A percentile compares a stretch with the other conserved stretches of the same genome.
Evolutionary conservation across 2,113 vertebrate species (phyloP).

Genomic region (Actinemys pallida): DNA sequence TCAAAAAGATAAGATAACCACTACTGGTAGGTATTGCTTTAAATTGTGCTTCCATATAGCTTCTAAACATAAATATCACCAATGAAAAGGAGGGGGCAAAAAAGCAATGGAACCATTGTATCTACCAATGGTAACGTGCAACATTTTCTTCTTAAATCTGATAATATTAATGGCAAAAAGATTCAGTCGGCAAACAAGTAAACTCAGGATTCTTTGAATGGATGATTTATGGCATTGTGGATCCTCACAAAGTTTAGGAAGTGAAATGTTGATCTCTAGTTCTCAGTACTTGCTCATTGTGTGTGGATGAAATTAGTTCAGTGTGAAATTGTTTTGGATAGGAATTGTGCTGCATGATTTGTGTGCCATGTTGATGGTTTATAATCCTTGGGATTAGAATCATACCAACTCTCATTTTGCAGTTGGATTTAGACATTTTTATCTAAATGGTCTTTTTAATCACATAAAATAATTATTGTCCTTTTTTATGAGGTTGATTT

Average conservation of each 20-base stretch:
- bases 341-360: neutral
- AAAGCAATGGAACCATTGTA: neutral
- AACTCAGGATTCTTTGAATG: neutral
- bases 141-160: neutral
- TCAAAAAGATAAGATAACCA: constrained; percentile 77
- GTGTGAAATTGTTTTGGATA: constrained; percentile 15
- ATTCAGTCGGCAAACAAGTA: neutral
- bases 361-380: neutral
- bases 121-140: neutral
- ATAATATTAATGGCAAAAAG: neutral
- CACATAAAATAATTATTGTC: constrained; percentile 52
- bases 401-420: neutral
- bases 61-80: constrained; percentile 71
- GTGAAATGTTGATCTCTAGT: neutral
- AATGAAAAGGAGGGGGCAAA: constrained; percentile 12
- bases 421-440: constrained; percentile 51
- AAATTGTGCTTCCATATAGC: constrained; percentile 73
- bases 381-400: constrained; percentile 28
- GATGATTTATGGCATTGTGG: neutral
- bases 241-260: neutral
- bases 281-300: constrained; percentile 28
- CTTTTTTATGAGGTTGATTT: constrained; percentile 56
- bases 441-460: neutral
- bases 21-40: constrained; percentile 56
- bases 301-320: constrained; percentile 30